These are phyloP conservation scores for Lutjanus erythropterus DNA, from an alignment of 2,113 vertebrate genomes.

Conservation along the genomic window DNA sequence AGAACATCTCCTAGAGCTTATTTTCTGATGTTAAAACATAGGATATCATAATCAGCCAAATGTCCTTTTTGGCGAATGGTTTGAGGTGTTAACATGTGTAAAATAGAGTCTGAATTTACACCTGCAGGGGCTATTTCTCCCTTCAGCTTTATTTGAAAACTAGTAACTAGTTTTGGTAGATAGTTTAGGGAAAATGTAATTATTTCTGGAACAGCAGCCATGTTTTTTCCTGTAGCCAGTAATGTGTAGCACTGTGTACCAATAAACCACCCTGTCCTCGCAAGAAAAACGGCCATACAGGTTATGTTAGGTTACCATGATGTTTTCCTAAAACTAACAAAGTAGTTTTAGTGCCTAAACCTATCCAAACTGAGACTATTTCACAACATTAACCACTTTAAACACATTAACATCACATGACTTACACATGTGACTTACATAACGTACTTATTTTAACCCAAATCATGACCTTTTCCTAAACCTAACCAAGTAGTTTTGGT, in stretches of 20 bases:
- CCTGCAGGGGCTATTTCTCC: neutral
- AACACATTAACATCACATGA: too few species aligned
- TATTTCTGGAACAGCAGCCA: neutral
- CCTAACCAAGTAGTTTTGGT: too few species aligned
- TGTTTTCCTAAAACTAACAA: too few species aligned
- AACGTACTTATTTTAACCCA: too few species aligned
- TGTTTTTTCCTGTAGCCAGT: neutral
- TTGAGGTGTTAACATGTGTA: neutral
- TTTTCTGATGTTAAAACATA: slow-evolving; percentile 1
- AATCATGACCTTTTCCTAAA: too few species aligned
- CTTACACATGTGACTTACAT: too few species aligned
- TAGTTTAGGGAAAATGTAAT: neutral
- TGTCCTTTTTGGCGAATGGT: neutral
- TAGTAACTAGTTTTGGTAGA: neutral
- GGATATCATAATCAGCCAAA: neutral
- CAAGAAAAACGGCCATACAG: too few species aligned
- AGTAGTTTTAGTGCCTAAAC: too few species aligned
- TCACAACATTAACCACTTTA: too few species aligned
- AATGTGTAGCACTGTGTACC: neutral
- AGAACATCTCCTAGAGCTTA: neutral
- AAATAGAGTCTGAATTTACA: neutral
- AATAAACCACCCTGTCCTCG: neutral
- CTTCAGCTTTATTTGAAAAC: neutral
- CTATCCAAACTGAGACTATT: too few species aligned
- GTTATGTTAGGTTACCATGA: too few species aligned